These are phyloP conservation scores for Mola mola DNA, from an alignment of 2,113 vertebrate genomes.

Conservation along the genomic window DNA sequence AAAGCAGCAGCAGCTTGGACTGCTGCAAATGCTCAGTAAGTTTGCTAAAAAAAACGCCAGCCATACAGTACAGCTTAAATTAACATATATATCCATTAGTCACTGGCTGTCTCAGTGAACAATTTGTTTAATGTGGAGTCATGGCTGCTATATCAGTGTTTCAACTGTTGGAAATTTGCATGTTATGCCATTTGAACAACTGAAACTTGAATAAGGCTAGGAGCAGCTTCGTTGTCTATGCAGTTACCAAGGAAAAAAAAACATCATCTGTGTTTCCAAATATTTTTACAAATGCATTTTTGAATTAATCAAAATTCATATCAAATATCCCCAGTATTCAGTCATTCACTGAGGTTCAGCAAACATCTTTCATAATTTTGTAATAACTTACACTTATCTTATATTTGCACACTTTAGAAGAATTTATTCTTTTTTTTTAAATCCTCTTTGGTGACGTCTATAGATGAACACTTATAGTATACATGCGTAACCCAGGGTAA, in stretches of 20 bases:
- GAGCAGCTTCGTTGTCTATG: constrained; percentile 36
- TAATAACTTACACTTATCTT: no score
- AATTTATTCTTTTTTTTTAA: no score
- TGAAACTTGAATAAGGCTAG: constrained; percentile 25
- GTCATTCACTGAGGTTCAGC: not conserved
- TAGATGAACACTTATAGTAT: no score
- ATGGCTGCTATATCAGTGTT: constrained; percentile 24
- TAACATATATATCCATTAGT: not conserved
- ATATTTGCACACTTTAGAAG: no score
- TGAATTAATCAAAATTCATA: constrained; percentile 1
- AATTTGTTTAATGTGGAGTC: constrained; percentile 1
- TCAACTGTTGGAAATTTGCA: constrained; percentile 23
- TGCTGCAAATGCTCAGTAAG: not conserved
- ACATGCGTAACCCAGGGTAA: no score
- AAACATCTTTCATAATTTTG: not conserved
- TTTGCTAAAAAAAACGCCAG: not conserved
- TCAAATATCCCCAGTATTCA: not conserved
- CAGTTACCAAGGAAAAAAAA: constrained; percentile 19
- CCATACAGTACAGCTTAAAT: not conserved
- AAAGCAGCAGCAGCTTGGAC: constrained; percentile 25
- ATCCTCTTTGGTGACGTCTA: no score
- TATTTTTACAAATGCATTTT: constrained; percentile 13
- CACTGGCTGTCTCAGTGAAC: not conserved
- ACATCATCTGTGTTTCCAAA: constrained; percentile 10
- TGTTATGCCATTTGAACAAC: constrained; percentile 33